phyloP scores from a whole-genome alignment of 2,797 vertebrate genomes.

The Pantherophis alleghaniensis region DNA sequence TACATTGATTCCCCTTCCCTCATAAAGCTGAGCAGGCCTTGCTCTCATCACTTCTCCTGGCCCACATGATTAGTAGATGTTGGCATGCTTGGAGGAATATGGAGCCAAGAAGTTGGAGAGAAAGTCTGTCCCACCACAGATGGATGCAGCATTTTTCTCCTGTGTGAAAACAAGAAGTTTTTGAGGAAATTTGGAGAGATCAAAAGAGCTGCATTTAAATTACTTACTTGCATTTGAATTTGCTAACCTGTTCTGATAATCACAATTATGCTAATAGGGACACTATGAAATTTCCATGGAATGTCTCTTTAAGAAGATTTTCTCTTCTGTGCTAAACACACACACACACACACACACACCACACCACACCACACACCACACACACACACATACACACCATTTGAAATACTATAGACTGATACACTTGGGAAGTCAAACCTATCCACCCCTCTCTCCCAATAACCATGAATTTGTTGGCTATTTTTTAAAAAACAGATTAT shows the following conservation, averaged over 20 bases:
- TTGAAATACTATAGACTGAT: background rate
- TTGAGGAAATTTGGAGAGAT: background rate
- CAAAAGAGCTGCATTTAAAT: background rate
- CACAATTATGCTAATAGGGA: slow-evolving; percentile 25
- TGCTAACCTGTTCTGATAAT: slow-evolving; percentile 15
- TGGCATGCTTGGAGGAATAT: background rate
- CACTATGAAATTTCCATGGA: slow-evolving; percentile 7
- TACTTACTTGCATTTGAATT: background rate
- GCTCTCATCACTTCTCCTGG: background rate
- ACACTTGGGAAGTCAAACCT: background rate
- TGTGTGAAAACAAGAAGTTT: background rate
- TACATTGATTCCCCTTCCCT: background rate
- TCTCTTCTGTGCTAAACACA: background rate
- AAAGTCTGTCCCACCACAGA: background rate
- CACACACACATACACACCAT: background rate
- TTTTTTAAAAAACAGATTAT: slow-evolving; percentile 62
- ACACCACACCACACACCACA: too few species aligned
- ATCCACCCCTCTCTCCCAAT: background rate
- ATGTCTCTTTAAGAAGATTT: slow-evolving; percentile 30
- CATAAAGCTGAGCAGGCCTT: background rate
- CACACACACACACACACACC: background rate
- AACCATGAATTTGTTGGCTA: background rate
- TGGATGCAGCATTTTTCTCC: background rate
- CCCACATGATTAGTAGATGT: background rate
- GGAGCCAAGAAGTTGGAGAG: background rate